These are phyloP conservation scores for Heliconius charithonia DNA, from an alignment of 2,888 invertebrate genomes.

Conservation along the genomic window DNA sequence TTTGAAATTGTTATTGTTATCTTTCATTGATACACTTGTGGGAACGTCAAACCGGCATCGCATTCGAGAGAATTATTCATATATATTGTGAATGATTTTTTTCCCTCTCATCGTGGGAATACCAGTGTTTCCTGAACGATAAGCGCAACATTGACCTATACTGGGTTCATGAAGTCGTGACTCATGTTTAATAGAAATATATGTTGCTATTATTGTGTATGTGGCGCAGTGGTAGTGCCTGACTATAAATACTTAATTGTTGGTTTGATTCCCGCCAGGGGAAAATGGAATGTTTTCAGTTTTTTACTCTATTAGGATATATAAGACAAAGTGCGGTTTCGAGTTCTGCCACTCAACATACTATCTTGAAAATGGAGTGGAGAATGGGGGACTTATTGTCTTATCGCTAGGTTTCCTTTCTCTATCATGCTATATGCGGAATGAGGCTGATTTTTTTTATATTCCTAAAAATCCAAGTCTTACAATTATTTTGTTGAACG, in stretches of 20 bases:
- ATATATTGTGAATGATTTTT: constrained; percentile 20
- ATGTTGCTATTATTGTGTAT: background rate
- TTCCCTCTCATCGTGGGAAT: constrained; percentile 37
- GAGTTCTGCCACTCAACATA: background rate
- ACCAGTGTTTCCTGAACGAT: constrained; percentile 40
- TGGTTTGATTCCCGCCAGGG: background rate
- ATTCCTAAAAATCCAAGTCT: background rate
- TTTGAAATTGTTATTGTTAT: background rate
- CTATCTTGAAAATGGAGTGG: background rate
- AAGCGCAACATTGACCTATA: constrained; percentile 41
- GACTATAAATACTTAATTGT: too few relatives aligned
- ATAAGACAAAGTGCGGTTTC: background rate
- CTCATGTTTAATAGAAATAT: constrained; percentile 27
- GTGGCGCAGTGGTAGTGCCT: too few relatives aligned
- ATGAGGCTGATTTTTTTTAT: background rate
- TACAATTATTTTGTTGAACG: constrained; percentile 7
- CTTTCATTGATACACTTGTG: background rate
- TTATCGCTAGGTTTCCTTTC: background rate
- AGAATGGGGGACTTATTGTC: background rate
- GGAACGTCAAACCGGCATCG: background rate
- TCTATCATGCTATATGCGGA: background rate
- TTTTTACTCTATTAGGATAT: background rate
- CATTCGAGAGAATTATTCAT: background rate
- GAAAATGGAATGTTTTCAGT: background rate
- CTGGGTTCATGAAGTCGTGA: constrained; percentile 25